Base-by-base conservation (phyloP, 2,113 vertebrate genomes). In the Oryzias woworae region DNA sequence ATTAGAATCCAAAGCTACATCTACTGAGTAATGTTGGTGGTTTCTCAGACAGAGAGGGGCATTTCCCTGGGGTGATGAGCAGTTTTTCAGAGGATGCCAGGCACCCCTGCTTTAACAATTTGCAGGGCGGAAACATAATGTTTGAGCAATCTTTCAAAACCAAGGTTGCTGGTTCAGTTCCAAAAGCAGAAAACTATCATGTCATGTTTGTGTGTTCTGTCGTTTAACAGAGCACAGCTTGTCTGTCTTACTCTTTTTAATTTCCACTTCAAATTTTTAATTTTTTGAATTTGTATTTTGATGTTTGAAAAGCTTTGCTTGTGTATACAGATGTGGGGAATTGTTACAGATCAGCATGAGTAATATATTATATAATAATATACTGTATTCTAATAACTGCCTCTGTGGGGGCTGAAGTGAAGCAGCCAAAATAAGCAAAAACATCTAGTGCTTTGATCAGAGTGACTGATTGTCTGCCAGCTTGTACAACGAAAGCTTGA, bases 341-440 rank as follows among this genome's bases (percentile, higher is more conserved):
- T 81, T 80, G 65, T 84, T 78, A 84, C 76, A 73, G 72, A 79
- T 59, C 78, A 66, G 78, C 77, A 82, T 87, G 85, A 88, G 82
- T 81, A 85, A 84, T 82, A 75, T 69, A 80, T 88, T 89, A 85
- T 85, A 84, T 88, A 89, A 89, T 87, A 82, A 82, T 82, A 82
- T 85, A 85, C 73, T 80, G 76, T 76, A 79, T 86, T 80, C 72
- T 87, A 85, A 85, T 87, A 86, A 85, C 77, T 87, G 75, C 71
- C 81, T 85, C 62, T 84, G 85, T 87, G 85, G 83, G 86, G 81
- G 81, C 77, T 85, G 78, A 68, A 84, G 79, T 71, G 80, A 73
- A 83, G 77, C 77, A 67, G 77, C 67, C 71, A 76, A 87, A 83
- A 84, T 84, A 84, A 78, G 86, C 80, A 82, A 83, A 86, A 63